Evolutionary conservation across 1,140 invertebrate species (phyloP).

Genomic region (Bombus pascuorum): DNA sequence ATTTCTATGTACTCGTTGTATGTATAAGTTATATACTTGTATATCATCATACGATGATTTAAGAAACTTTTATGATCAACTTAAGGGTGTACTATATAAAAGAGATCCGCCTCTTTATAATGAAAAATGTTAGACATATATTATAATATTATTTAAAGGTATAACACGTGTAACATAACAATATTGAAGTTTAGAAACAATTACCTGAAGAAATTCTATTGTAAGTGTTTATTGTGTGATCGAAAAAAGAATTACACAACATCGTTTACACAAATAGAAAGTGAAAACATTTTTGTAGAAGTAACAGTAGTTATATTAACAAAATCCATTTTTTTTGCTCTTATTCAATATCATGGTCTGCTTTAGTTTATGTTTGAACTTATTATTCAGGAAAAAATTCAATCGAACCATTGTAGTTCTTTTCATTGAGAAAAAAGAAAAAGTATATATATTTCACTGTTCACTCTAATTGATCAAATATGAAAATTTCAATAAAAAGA

Average conservation of each 20-base stretch:
- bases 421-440: too few relatives aligned
- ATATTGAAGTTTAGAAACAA: neutral
- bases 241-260: neutral
- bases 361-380: too few relatives aligned
- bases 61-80: neutral
- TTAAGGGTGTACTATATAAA: too few relatives aligned
- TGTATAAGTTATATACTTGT: neutral
- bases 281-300: too few relatives aligned
- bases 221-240: neutral
- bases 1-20: neutral
- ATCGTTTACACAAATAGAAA: neutral
- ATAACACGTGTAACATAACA: neutral
- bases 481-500: neutral
- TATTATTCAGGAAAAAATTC: too few relatives aligned
- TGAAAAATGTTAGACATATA: neutral
- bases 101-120: too few relatives aligned
- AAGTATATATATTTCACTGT: too few relatives aligned
- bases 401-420: too few relatives aligned
- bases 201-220: neutral
- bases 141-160: neutral
- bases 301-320: too few relatives aligned
- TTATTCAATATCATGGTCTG: too few relatives aligned
- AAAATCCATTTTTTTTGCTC: too few relatives aligned
- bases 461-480: too few relatives aligned
- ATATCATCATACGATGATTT: neutral